Percentiles rank a stretch among this genome's conserved stretches.
These are phyloP conservation scores for Gallinago solitaria DNA, from an alignment of 2,797 vertebrate genomes.

Conservation along the genomic window DNA sequence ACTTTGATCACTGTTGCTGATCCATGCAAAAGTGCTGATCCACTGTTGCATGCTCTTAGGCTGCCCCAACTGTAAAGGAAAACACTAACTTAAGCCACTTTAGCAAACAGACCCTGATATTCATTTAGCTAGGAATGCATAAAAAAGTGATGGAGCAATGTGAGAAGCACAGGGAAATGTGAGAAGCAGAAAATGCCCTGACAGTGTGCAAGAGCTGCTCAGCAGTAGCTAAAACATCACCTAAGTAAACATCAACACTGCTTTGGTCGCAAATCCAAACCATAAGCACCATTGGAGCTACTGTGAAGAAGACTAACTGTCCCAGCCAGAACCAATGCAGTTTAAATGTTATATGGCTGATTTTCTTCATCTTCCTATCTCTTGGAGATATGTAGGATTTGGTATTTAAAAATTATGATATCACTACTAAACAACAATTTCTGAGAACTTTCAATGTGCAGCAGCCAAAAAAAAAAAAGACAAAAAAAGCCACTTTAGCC, in stretches of 20 bases:
- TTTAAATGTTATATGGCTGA: neutral
- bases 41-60: neutral
- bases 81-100: neutral
- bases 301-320: neutral
- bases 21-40: neutral
- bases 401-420: neutral
- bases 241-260: neutral
- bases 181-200: neutral
- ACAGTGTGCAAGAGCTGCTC: neutral
- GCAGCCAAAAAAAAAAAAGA: neutral
- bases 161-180: neutral
- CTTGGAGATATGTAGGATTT: neutral
- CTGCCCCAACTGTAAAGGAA: neutral
- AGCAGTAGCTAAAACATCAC: neutral
- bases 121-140: neutral
- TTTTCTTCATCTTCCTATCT: neutral
- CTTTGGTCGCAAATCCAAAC: neutral
- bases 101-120: accelerated
- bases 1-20: neutral
- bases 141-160: neutral
- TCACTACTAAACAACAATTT: neutral
- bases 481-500: neutral
- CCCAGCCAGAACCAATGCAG: neutral
- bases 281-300: neutral
- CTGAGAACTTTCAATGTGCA: neutral